phyloP scores from a whole-genome alignment of 2,888 invertebrate species.

The Ceraclea dissimilis region DNA sequence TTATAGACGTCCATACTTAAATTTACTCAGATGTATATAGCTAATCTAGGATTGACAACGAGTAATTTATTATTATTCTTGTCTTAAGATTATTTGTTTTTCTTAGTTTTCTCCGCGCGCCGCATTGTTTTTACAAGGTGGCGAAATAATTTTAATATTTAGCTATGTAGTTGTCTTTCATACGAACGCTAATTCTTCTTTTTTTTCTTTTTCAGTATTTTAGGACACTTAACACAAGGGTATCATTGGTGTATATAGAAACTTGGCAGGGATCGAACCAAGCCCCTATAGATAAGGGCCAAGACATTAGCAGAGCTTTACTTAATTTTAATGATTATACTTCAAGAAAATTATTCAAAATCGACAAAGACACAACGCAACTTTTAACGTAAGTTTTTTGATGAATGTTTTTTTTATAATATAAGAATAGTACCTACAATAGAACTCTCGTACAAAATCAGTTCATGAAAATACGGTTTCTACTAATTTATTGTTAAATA shows the following conservation, averaged over 20 bases:
- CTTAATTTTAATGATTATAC: constrained; percentile 90
- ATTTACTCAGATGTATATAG: too few species aligned
- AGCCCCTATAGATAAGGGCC: constrained; percentile 70
- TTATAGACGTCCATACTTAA: too few species aligned
- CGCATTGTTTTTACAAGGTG: too few species aligned
- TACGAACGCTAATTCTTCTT: not conserved
- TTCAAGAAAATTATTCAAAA: constrained; percentile 74
- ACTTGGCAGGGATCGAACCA: constrained; percentile 93
- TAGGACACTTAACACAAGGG: constrained; percentile 86
- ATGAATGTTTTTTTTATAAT: constrained; percentile 4
- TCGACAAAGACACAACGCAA: constrained; percentile 87
- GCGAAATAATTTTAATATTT: too few species aligned
- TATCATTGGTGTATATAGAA: constrained; percentile 94
- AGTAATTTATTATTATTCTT: too few species aligned
- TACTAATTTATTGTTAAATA: not conserved
- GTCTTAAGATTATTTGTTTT: too few species aligned
- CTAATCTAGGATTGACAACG: too few species aligned
- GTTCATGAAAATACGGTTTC: too few species aligned
- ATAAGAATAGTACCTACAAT: not conserved
- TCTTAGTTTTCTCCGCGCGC: too few species aligned
- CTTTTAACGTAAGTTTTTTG: constrained; percentile 86
- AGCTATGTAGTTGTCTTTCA: too few species aligned
- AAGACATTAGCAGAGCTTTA: constrained; percentile 83
- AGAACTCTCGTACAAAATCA: not conserved
- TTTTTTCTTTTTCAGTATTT: constrained; percentile 61